Evolutionary conservation across 1,140 invertebrate genomes (phyloP).

Genomic region (Paraescarpia echinospica): DNA sequence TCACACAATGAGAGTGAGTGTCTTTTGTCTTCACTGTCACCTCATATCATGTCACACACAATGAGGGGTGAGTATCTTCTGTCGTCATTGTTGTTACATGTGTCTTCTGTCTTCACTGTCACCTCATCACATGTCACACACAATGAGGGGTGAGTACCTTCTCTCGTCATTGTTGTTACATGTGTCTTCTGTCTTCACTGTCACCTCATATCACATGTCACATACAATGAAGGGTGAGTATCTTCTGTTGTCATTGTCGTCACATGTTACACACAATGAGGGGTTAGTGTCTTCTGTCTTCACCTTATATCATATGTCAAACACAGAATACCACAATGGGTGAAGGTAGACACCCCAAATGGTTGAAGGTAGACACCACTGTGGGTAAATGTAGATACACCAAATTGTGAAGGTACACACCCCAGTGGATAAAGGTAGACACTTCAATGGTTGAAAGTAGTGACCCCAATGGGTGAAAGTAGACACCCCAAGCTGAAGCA

Average conservation of each 20-base stretch:
- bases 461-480: not conserved
- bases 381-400: too few relatives aligned
- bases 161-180: too few relatives aligned
- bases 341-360: too few relatives aligned
- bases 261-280: not conserved
- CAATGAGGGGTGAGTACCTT: slow-evolving; percentile 72
- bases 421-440: not conserved
- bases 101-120: not conserved
- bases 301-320: too few relatives aligned
- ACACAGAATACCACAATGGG: too few relatives aligned
- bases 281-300: not conserved
- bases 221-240: slow-evolving; percentile 72
- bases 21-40: not conserved
- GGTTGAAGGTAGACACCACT: too few relatives aligned
- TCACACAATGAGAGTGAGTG: too few relatives aligned
- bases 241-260: not conserved
- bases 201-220: not conserved
- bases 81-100: too few relatives aligned
- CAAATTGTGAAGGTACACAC: not conserved
- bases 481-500: not conserved
- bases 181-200: slow-evolving; percentile 29
- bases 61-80: too few relatives aligned
- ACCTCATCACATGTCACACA: not conserved
- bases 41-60: too few relatives aligned
- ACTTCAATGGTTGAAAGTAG: not conserved